Conservation (phyloP, 30 jellyfish, hydroid and myxozoan genomes). For the Nemopilema nomurai region DNA sequence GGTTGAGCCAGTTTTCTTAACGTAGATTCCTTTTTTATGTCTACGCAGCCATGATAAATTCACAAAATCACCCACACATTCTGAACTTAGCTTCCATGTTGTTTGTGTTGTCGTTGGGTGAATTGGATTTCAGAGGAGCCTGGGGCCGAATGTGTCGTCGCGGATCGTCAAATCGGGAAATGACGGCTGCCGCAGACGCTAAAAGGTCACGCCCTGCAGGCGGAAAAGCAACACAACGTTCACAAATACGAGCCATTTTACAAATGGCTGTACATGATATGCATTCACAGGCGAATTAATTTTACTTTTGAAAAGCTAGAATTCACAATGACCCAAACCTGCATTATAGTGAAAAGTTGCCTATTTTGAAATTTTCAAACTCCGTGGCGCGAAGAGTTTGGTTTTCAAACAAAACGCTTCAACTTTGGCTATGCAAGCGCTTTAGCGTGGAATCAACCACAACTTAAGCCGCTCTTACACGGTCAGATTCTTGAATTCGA, state of each 20-base stretch:
- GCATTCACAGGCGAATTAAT: not conserved
- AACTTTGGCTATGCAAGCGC: too few species aligned
- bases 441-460: too few species aligned
- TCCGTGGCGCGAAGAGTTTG: too few species aligned
- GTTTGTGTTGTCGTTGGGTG: conserved; percentile 13
- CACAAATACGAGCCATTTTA: not conserved
- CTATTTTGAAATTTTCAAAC: too few species aligned
- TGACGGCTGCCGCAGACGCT: conserved; percentile 54
- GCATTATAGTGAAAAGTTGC: too few species aligned
- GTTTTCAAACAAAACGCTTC: too few species aligned
- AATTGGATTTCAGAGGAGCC: conserved; percentile 11
- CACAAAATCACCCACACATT: conserved; percentile 15
- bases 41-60: not conserved
- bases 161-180: conserved; percentile 36
- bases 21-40: not conserved
- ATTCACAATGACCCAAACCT: too few species aligned
- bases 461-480: too few species aligned
- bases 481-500: too few species aligned
- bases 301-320: too few species aligned
- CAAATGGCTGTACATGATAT: not conserved
- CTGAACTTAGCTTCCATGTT: conserved; percentile 55
- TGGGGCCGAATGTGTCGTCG: conserved; percentile 28
- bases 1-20: not conserved
- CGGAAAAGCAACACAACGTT: not conserved
- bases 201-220: conserved; percentile 28